phyloP scores from a whole-genome alignment of 2,113 vertebrate genomes.

The Orthonyx spaldingii region DNA sequence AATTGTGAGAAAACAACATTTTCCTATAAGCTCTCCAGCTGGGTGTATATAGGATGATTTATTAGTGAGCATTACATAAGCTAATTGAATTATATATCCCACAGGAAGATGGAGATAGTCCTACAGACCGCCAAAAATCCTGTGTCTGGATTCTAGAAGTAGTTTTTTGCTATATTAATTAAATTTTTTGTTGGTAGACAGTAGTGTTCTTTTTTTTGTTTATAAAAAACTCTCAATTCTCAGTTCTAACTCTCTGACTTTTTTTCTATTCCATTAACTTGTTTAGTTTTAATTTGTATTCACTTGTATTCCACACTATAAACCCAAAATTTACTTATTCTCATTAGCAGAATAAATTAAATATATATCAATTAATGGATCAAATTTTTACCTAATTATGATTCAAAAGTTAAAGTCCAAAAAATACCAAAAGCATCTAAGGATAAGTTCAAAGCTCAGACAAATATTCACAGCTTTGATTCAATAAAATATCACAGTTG shows the following conservation, averaged over 20 bases:
- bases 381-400: background rate
- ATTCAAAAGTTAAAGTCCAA: background rate
- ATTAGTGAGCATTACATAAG: conserved; percentile 66
- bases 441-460: background rate
- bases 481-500: background rate
- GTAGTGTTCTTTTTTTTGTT: background rate
- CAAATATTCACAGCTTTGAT: background rate
- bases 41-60: conserved; percentile 55
- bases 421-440: background rate
- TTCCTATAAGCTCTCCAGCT: background rate
- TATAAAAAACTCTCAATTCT: background rate
- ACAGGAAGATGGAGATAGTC: conserved; percentile 41
- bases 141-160: conserved; percentile 57
- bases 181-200: conserved; percentile 31
- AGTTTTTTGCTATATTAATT: conserved; percentile 55
- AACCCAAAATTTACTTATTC: background rate
- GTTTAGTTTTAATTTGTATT: background rate
- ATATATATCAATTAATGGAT: background rate
- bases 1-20: conserved; percentile 32
- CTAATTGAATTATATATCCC: conserved; percentile 74
- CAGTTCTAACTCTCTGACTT: background rate
- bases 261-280: conserved; percentile 8
- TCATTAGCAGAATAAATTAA: background rate
- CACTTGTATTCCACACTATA: background rate
- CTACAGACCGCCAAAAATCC: conserved; percentile 59